A percentile compares a stretch with the other conserved stretches of the same genome.
phyloP scores from a whole-genome alignment of 2,888 invertebrate genomes.

The Osedax frankpressi region DNA sequence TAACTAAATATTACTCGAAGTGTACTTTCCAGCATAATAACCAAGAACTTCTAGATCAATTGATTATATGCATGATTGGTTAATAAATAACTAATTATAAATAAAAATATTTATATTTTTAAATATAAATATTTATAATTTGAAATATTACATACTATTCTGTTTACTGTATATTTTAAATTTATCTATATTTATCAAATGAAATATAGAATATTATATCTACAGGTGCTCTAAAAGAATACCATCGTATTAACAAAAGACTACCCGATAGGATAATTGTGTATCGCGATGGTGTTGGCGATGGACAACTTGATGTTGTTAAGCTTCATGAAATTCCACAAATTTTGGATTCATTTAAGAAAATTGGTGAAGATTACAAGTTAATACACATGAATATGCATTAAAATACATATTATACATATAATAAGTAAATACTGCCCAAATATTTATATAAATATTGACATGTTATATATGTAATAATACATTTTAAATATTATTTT shows the following conservation, averaged over 20 bases:
- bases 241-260: slow-evolving; percentile 50
- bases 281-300: slow-evolving; percentile 83
- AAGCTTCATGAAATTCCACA: slow-evolving; percentile 70
- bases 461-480: no score
- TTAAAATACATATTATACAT: neutral
- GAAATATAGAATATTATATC: no score
- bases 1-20: slow-evolving; percentile 58
- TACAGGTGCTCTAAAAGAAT: slow-evolving; percentile 38
- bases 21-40: slow-evolving; percentile 62
- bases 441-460: no score
- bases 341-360: slow-evolving; percentile 45
- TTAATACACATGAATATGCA: slow-evolving; percentile 23
- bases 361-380: slow-evolving; percentile 48
- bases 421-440: no score
- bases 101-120: no score
- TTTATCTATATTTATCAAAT: no score
- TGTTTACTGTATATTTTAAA: no score
- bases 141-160: no score
- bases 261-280: slow-evolving; percentile 71
- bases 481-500: no score
- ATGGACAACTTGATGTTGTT: slow-evolving; percentile 66
- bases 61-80: slow-evolving; percentile 50
- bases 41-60: slow-evolving; percentile 63
- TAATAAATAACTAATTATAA: no score
- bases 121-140: no score